Conservation (phyloP, 2,888 invertebrate genomes). For the Drosophila colorata region DNA sequence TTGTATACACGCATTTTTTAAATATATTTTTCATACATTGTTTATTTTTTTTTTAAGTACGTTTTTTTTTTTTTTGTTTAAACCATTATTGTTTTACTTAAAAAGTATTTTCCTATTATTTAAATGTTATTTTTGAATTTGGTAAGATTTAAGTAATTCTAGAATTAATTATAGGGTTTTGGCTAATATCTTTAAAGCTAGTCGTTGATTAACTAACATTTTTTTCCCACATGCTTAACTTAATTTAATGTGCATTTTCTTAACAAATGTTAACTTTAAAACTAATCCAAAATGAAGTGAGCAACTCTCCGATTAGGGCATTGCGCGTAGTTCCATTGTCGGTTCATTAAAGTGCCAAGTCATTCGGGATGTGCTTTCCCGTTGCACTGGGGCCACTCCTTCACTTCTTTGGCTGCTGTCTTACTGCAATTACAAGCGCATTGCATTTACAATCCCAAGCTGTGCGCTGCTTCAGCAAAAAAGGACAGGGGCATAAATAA, state of each 20-base stretch:
- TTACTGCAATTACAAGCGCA: constrained; percentile 24
- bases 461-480: constrained; percentile 26
- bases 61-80: background rate
- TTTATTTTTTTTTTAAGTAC: background rate
- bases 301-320: constrained; percentile 13
- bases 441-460: constrained; percentile 30
- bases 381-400: constrained; percentile 9
- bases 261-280: background rate
- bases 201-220: too few species aligned
- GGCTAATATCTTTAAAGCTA: too few species aligned
- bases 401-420: constrained; percentile 20
- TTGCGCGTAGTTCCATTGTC: constrained; percentile 4
- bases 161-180: too few species aligned
- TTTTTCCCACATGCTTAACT: background rate
- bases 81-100: too few species aligned
- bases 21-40: background rate
- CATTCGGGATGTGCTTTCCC: constrained; percentile 20
- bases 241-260: background rate
- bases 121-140: too few species aligned
- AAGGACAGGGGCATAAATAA: constrained; percentile 37
- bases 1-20: too few species aligned
- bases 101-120: too few species aligned
- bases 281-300: background rate
- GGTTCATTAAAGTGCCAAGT: constrained; percentile 26
- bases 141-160: too few species aligned